Conservation (phyloP, 2,797 vertebrate genomes). For the Rhynchotus rufescens region DNA sequence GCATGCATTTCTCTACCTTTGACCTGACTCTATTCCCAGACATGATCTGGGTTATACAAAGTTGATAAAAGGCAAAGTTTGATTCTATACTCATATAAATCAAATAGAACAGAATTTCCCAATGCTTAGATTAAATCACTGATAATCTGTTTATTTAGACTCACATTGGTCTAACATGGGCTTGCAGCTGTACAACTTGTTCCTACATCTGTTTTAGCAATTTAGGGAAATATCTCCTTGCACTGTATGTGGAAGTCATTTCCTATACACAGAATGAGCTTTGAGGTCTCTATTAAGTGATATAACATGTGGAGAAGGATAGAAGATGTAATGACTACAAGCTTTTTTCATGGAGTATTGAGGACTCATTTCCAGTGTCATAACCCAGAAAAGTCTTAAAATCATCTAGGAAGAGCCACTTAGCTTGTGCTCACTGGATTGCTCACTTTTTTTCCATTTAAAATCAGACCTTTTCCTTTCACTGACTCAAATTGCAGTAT, state of each 20-base stretch:
- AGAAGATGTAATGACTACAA: not conserved
- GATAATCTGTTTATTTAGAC: not conserved
- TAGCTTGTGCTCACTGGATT: not conserved
- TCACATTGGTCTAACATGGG: not conserved
- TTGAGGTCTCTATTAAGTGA: constrained; percentile 28
- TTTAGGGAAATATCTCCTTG: constrained; percentile 25
- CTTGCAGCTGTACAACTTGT: not conserved
- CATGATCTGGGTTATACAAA: not conserved
- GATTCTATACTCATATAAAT: not conserved
- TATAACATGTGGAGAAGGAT: not conserved
- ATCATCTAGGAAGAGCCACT: not conserved
- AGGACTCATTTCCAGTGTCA: not conserved
- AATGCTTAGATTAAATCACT: not conserved
- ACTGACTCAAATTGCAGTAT: not conserved
- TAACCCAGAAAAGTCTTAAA: not conserved
- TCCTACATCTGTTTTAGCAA: constrained; percentile 36
- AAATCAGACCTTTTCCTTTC: not conserved
- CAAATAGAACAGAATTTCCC: constrained; percentile 10
- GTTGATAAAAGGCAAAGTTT: not conserved
- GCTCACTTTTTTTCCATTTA: not conserved
- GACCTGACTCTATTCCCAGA: not conserved
- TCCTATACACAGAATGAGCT: constrained; percentile 28
- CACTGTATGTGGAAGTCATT: constrained; percentile 20
- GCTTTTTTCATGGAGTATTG: constrained; percentile 26
- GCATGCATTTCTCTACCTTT: not conserved